Evolutionary conservation across 2,113 vertebrate species (phyloP).

Genomic region (Indri indri): DNA sequence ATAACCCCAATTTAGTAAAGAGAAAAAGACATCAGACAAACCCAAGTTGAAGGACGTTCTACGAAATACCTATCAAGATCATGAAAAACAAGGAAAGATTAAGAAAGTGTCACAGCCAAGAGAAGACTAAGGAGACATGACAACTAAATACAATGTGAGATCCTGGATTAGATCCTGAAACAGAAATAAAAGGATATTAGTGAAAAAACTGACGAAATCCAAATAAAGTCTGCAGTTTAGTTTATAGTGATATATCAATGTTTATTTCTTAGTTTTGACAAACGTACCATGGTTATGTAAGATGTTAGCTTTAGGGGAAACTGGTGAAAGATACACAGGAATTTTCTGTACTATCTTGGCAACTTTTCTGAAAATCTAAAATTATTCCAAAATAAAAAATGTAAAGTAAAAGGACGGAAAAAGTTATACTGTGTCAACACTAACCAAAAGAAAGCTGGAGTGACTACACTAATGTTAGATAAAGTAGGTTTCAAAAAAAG

Average conservation of each 20-base stretch:
- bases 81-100: not conserved
- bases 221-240: not conserved
- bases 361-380: conserved; percentile 13
- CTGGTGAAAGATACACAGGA: not conserved
- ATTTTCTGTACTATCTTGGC: not conserved
- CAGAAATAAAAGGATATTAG: not conserved
- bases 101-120: not conserved
- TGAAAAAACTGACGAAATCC: not conserved
- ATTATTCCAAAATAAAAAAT: not conserved
- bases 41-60: not conserved
- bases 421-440: not conserved
- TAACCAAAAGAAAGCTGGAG: conserved; percentile 6
- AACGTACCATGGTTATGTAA: not conserved
- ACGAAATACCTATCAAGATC: not conserved
- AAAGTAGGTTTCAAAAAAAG: not conserved
- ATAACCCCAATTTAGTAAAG: not conserved
- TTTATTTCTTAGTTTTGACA: not conserved
- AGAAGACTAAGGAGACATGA: not conserved
- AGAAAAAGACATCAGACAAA: conserved; percentile 17
- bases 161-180: not conserved
- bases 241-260: not conserved
- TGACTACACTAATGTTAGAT: not conserved
- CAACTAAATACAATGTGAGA: not conserved
- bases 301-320: not conserved
- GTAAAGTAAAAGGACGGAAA: not conserved